Evolutionary conservation across 1,140 invertebrate species (phyloP), one percentile per base, ranked within the genome.

Genomic region (Nasonia giraulti): DNA sequence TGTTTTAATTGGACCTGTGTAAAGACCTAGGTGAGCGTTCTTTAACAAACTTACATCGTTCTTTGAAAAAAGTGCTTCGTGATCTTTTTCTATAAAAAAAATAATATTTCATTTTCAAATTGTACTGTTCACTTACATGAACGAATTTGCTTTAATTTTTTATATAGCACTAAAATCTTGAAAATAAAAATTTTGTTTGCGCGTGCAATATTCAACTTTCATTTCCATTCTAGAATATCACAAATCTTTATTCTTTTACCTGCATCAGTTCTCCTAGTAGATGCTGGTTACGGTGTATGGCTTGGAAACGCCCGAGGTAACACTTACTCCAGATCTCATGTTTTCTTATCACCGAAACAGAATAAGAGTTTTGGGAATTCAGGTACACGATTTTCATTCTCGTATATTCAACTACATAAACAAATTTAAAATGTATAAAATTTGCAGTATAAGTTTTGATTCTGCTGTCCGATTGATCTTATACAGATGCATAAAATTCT

Each of bases 261-360:
- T 37, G 33, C 88, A 95, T 95, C 92, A 37, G 96, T 95, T 86
- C 91, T 95, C 23, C 91, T 97, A 83, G 95, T 95, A 4, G 96
- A 97, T 88, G 90, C 91, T 27, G 95, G 95, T 0, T 95, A 94
- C 85, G 95, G 96, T 90, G 95, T 96, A 0, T 96, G 95, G 95
- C 85, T 96, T 33, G 94, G 94, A 14, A 96, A 96, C 88, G 92
- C 94, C 84, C 93, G 96, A 88, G 96, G 96, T 4, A 96, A 96
- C 85, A 91, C 93, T 3, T 96, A 96, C 87, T 95, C 95, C 0
- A 91, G 94, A 74, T 93, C 94, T 75, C 95, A 96, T 89, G 93
- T 91, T 2, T 91, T 86, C 11, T 91, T 95, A 10, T 90, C 91
- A 87, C 90, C 94, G 23, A 93, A 95, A 27, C 89, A 93, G 27